Conservation (phyloP, 1,140 invertebrate species). For the Megalopta genalis region DNA sequence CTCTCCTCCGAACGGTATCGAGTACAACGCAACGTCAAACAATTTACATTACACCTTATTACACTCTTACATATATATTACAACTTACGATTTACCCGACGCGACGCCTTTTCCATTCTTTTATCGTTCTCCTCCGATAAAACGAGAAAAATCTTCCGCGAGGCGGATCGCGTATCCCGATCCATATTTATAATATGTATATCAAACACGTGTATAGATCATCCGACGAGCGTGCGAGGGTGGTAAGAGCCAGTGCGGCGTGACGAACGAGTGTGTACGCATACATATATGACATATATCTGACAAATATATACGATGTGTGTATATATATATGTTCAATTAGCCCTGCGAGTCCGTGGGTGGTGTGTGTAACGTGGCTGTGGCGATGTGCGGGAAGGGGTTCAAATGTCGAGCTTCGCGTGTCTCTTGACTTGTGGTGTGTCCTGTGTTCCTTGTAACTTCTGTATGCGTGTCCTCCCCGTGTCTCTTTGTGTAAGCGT, state of each 20-base stretch:
- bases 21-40: slow-evolving; percentile 29
- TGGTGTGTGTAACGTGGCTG: slow-evolving; percentile 38
- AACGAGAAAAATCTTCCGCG: neutral
- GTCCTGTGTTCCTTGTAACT: neutral
- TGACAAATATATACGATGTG: slow-evolving; percentile 64
- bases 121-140: neutral
- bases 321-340: slow-evolving; percentile 64
- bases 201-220: no score
- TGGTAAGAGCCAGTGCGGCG: slow-evolving; percentile 56
- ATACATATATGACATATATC: slow-evolving; percentile 67
- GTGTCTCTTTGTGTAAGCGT: slow-evolving; percentile 38
- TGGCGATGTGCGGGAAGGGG: slow-evolving; percentile 24
- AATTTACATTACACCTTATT: slow-evolving; percentile 23
- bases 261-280: slow-evolving; percentile 60
- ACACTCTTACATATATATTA: slow-evolving; percentile 28
- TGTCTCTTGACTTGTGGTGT: slow-evolving; percentile 29
- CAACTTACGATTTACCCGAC: slow-evolving; percentile 26
- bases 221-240: slow-evolving; percentile 18
- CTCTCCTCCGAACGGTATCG: slow-evolving; percentile 10
- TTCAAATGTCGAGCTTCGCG: neutral
- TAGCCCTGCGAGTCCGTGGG: slow-evolving; percentile 65
- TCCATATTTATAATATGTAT: no score
- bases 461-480: no score
- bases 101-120: neutral
- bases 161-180: no score